Conservation (phyloP, 2,113 vertebrate species). For the Dipodomys merriami region DNA sequence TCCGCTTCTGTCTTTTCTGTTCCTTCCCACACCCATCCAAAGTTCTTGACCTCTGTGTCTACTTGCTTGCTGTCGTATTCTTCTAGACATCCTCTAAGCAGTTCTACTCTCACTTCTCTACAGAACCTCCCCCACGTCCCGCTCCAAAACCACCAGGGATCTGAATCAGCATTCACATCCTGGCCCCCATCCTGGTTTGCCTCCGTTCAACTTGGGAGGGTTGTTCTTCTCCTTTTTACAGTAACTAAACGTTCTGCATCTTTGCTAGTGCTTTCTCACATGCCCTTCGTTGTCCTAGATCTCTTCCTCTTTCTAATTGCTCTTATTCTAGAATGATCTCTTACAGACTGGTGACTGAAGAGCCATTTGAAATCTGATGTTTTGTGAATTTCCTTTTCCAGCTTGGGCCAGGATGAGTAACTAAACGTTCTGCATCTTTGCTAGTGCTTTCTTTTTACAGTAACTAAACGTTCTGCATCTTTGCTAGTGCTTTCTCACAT, state of each 20-base stretch:
- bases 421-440: neutral
- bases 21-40: neutral
- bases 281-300: neutral
- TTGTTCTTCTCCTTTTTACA: no score
- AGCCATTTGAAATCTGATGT: constrained; percentile 18
- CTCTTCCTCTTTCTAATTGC: neutral
- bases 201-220: neutral
- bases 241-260: no score
- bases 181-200: neutral
- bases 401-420: neutral
- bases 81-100: neutral
- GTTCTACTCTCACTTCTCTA: neutral
- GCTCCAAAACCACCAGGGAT: neutral
- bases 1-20: neutral
- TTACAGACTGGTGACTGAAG: constrained; percentile 2
- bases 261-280: neutral
- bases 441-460: neutral
- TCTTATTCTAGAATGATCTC: neutral
- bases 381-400: neutral
- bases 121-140: neutral
- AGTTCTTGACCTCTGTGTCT: neutral
- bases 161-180: neutral
- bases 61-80: neutral
- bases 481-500: neutral
- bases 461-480: neutral